Percentiles rank a stretch among this genome's conserved stretches.
Evolutionary conservation across 2,113 vertebrate species (phyloP).

Genomic region (Edolisoma coerulescens): DNA sequence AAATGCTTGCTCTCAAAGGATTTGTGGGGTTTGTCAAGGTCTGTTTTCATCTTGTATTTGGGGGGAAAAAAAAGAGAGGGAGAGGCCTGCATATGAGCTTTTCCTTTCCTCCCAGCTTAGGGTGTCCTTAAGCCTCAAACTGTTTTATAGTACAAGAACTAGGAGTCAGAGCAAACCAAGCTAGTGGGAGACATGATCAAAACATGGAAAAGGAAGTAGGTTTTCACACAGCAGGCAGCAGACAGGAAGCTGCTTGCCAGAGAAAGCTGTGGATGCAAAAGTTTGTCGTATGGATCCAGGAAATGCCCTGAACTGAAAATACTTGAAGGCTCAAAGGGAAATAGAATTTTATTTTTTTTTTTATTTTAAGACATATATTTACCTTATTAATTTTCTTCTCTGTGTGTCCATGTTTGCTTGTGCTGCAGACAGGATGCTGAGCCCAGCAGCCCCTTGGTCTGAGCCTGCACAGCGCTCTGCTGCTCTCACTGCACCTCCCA

Average conservation of each 20-base stretch:
- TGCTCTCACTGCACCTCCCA: neutral
- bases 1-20: neutral
- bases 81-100: neutral
- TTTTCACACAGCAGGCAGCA: neutral
- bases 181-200: neutral
- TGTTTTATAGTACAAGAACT: neutral
- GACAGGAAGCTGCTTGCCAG: neutral
- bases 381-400: neutral
- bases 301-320: neutral
- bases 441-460: neutral
- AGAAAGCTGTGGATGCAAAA: neutral
- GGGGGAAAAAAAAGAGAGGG: neutral
- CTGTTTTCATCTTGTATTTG: neutral
- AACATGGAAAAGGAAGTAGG: neutral
- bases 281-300: neutral
- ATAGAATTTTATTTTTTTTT: no score
- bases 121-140: neutral
- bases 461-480: neutral
- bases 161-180: neutral
- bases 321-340: neutral
- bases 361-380: neutral
- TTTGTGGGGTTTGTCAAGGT: neutral
- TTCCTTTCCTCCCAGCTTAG: neutral
- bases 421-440: neutral
- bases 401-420: accelerated